Conservation (phyloP, 2,113 vertebrate genomes). For the Odocoileus hemionus region DNA sequence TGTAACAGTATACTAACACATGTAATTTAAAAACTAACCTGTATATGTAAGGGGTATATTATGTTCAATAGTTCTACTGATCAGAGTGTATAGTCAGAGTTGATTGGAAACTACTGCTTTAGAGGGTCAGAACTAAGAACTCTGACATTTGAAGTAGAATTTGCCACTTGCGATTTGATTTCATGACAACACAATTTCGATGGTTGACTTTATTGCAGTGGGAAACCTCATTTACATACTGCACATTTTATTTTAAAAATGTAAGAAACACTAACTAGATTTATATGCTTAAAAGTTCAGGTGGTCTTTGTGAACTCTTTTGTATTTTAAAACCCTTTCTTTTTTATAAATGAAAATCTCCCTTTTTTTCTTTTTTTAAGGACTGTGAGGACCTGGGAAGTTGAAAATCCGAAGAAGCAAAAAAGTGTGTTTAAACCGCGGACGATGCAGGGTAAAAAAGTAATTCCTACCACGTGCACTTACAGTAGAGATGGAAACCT, state of each 20-base stretch:
- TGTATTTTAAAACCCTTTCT: background rate
- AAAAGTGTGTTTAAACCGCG: slow-evolving; percentile 94
- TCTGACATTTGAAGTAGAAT: background rate
- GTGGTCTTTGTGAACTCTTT: background rate
- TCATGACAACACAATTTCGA: background rate
- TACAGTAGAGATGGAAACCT: slow-evolving; percentile 96
- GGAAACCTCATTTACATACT: background rate
- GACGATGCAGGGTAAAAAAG: slow-evolving; percentile 92
- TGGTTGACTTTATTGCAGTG: background rate
- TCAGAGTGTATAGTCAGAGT: background rate
- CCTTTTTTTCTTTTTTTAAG: slow-evolving; percentile 73
- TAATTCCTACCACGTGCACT: slow-evolving; percentile 91
- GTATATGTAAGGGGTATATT: background rate
- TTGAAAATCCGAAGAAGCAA: slow-evolving; percentile 94
- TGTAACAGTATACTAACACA: background rate
- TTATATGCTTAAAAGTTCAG: background rate
- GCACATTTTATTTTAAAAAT: background rate
- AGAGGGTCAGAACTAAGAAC: background rate
- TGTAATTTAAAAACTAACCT: background rate
- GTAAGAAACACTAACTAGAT: background rate
- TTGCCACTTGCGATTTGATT: slow-evolving; percentile 5
- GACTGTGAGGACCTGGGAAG: slow-evolving; percentile 95
- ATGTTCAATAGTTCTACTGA: background rate
- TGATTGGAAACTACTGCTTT: background rate
- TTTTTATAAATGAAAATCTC: slow-evolving; percentile 37